Conservation (phyloP, 1,140 invertebrate genomes). For the Neodiprion pinetum region DNA sequence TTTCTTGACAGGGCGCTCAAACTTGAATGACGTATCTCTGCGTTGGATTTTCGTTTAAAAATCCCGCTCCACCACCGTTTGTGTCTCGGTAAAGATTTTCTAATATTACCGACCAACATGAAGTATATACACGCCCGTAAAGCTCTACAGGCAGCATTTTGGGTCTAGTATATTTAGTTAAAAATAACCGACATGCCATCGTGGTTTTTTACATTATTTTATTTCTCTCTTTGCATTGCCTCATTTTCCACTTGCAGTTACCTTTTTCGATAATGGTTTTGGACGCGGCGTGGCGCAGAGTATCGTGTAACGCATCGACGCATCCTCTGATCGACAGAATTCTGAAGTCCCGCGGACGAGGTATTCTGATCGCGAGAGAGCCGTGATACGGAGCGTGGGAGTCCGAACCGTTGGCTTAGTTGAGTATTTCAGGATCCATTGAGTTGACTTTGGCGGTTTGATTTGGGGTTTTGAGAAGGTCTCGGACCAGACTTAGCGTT, state of each 20-base stretch:
- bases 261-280: not conserved
- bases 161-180: not conserved
- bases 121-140: too few relatives aligned
- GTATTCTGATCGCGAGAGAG: not conserved
- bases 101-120: too few relatives aligned
- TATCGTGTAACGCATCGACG: not conserved
- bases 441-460: not conserved
- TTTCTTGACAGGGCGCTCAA: too few relatives aligned
- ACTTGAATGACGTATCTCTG: too few relatives aligned
- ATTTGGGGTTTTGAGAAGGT: not conserved
- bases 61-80: not conserved
- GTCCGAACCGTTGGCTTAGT: not conserved
- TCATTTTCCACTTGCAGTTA: not conserved
- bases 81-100: too few relatives aligned
- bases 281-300: not conserved
- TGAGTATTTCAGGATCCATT: not conserved
- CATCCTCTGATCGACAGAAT: not conserved
- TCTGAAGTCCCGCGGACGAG: not conserved
- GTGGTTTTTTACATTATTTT: not conserved
- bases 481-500: not conserved
- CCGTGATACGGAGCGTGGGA: not conserved
- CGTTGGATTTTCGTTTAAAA: not conserved
- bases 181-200: conserved; percentile 11
- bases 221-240: not conserved
- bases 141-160: not conserved